Base-by-base conservation (phyloP, 2,113 vertebrate species). In the Pseudorasbora parva region DNA sequence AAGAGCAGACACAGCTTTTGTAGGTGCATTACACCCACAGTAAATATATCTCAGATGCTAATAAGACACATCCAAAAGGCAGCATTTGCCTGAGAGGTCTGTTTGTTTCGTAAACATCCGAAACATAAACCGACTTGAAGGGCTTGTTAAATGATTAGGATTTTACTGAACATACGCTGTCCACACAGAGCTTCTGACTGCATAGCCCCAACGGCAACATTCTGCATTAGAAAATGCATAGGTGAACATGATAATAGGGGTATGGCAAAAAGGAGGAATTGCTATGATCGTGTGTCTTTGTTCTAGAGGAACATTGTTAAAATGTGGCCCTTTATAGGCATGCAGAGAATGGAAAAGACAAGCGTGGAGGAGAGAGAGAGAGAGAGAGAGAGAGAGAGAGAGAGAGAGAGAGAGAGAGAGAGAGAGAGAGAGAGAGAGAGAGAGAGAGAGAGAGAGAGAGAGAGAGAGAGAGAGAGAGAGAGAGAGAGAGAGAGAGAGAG, bases 101-200 rank as follows among this genome's bases (percentile, higher is more conserved):
- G n/a, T n/a, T n/a, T 30, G 85, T 88, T 87, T 88, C 72, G 81
- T 87, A 86, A 85, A 86, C 83, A 68, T 60, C 57, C 66, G 87
- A 73, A 83, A 83, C 85, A 68, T 87, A 88, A 91, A 89, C 89
- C 83, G 88, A 90, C 90, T 88, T 84, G 89, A 90, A 88, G 89
- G 81, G 69, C 91, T 81, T 89, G 88, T 91, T 92, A 88, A 78
- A 83, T 75, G 85, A 91, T 91, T 89, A 89, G 82, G 88, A 84
- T 19, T 83, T 69, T n/a, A 6, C 69, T 41, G 80, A 82, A 81
- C 84, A 88, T 88, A 91, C 88, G 81, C 59, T 59, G 41, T 49
- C 74, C 56, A 73, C 19, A 47, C 47, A 78, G 51, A 41, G 27
- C 14, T 82, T 17, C 23, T 74, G 7, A 59, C 27, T 21, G 84